Conservation (phyloP, 30 jellyfish, hydroid and myxozoan species). For the Hydractinia echinata region DNA sequence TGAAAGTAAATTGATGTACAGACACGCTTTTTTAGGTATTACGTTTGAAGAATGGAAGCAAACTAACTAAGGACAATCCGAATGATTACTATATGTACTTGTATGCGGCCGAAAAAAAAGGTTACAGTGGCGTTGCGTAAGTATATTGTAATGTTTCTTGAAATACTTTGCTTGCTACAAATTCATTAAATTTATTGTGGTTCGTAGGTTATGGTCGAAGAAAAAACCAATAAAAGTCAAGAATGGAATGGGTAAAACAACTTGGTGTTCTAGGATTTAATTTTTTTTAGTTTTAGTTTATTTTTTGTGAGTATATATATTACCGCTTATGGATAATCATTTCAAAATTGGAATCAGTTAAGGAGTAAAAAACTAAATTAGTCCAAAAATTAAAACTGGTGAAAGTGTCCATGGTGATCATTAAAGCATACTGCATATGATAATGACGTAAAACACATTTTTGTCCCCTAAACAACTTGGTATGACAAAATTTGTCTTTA, state of each 20-base stretch:
- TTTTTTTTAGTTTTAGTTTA: too few relatives aligned
- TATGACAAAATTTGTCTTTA: too few relatives aligned
- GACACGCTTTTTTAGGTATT: neutral
- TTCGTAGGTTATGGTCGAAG: conserved; percentile 79
- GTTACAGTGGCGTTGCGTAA: conserved; percentile 95
- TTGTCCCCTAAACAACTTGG: too few relatives aligned
- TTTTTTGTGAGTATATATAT: too few relatives aligned
- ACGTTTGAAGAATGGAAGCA: conserved; percentile 20
- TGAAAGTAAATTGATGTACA: neutral
- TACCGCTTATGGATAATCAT: too few relatives aligned
- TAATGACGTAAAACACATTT: too few relatives aligned
- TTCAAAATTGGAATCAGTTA: too few relatives aligned
- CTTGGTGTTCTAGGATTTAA: neutral
- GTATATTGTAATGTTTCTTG: neutral
- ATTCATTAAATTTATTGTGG: neutral
- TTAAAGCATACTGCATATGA: too few relatives aligned
- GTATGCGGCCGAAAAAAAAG: conserved; percentile 82
- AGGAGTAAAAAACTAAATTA: too few relatives aligned
- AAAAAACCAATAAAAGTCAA: conserved; percentile 70
- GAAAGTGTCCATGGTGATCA: too few relatives aligned
- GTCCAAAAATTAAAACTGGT: too few relatives aligned
- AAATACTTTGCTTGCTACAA: neutral
- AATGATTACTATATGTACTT: conserved; percentile 74
- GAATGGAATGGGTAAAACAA: conserved; percentile 74
- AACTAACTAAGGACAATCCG: neutral